Conservation (phyloP, 2,113 vertebrate genomes). For the Polypterus bichir region DNA sequence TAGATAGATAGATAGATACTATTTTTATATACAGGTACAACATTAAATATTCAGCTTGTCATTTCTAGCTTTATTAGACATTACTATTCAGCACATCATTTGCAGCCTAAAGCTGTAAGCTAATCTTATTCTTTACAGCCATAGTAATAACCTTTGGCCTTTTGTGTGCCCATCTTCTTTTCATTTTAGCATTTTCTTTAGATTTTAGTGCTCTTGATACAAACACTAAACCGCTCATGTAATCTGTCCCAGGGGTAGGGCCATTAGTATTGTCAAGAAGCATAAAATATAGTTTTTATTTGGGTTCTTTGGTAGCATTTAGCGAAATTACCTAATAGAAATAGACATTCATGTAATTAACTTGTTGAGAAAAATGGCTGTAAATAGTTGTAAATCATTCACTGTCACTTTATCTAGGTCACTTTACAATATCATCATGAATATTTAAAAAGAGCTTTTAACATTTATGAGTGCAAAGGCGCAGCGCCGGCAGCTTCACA, state of each 20-base stretch:
- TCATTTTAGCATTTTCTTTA: no score
- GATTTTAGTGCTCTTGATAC: background rate
- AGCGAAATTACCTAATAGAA: conserved; percentile 17
- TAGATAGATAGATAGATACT: no score
- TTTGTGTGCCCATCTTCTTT: no score
- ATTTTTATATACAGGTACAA: no score
- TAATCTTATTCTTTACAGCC: background rate
- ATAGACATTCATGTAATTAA: conserved; percentile 21
- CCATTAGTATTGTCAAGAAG: conserved; percentile 44
- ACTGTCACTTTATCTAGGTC: conserved; percentile 42
- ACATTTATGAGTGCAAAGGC: conserved; percentile 26
- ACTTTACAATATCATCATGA: conserved; percentile 32
- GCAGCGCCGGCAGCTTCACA: conserved; percentile 20
- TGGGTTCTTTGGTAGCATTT: conserved; percentile 15
- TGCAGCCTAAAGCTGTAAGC: no score
- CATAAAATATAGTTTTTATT: conserved; percentile 23
- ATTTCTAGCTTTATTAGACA: no score
- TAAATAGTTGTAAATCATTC: conserved; percentile 55
- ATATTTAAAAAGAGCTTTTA: conserved; percentile 42
- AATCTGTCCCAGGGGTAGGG: conserved; percentile 46
- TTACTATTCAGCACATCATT: no score
- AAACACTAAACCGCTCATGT: conserved; percentile 55
- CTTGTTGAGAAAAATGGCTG: conserved; percentile 33
- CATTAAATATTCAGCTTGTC: no score
- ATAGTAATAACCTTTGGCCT: background rate